Conservation (phyloP, 2,797 vertebrate species). For the Lutjanus argentimaculatus region DNA sequence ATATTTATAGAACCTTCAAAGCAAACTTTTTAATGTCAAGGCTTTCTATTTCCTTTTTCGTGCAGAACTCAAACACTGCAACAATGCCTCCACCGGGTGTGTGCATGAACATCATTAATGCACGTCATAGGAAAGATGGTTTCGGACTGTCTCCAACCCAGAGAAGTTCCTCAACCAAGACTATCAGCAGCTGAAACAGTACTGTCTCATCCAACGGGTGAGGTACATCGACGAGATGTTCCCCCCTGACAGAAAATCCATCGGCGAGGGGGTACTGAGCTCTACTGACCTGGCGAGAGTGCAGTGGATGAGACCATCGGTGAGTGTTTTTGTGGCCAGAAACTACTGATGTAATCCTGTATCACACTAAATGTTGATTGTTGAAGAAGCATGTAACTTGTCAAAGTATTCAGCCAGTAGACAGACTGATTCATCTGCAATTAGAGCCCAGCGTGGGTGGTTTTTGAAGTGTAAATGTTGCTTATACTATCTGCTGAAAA, state of each 20-base stretch:
- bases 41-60: too few relatives aligned
- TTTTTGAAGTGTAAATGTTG: not conserved
- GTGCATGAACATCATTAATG: slow-evolving; percentile 76
- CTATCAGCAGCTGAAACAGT: slow-evolving; percentile 69
- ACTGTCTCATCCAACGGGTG: slow-evolving; percentile 28
- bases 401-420: too few relatives aligned
- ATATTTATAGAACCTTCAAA: too few relatives aligned
- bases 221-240: slow-evolving; percentile 81
- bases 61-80: slow-evolving; percentile 9
- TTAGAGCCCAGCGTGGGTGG: not conserved
- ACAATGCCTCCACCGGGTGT: slow-evolving; percentile 78
- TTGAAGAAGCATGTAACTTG: not conserved
- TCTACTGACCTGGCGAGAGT: slow-evolving; percentile 53
- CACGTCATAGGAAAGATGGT: slow-evolving; percentile 68
- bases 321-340: slow-evolving; percentile 53
- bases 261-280: slow-evolving; percentile 66
- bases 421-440: not conserved
- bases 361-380: slow-evolving; percentile 6
- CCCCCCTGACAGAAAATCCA: slow-evolving; percentile 74
- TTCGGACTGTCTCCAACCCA: slow-evolving; percentile 66
- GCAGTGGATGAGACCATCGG: slow-evolving; percentile 81
- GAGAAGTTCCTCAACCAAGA: slow-evolving; percentile 77
- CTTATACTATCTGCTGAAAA: not conserved
- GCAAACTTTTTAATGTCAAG: too few relatives aligned
- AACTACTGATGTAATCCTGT: not conserved